Percentiles rank a stretch among this genome's conserved stretches.
phyloP scores from a whole-genome alignment of 2,888 invertebrate genomes.

The Scaptomyza tumidula region DNA sequence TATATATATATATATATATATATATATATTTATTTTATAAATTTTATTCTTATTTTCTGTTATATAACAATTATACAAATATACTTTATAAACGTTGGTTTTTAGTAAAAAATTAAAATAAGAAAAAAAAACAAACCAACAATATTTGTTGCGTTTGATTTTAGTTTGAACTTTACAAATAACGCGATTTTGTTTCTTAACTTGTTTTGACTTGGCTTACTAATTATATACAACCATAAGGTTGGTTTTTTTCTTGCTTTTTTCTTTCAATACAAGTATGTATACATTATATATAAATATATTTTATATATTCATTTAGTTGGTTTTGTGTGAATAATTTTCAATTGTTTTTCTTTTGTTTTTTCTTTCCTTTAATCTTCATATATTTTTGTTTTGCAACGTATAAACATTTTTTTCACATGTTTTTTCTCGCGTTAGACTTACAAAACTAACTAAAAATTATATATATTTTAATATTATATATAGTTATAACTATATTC shows the following conservation, averaged over 20 bases:
- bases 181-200: constrained; percentile 43
- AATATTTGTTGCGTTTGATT: constrained; percentile 2
- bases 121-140: constrained; percentile 53
- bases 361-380: constrained; percentile 1
- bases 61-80: constrained; percentile 64
- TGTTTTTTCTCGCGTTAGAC: constrained; percentile 29
- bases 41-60: constrained; percentile 34
- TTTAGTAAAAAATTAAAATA: constrained; percentile 45
- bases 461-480: constrained; percentile 38
- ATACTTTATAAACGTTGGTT: constrained; percentile 40
- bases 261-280: constrained; percentile 24
- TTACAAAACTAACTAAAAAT: constrained; percentile 59
- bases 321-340: constrained; percentile 41
- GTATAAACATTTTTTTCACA: constrained; percentile 21
- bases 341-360: constrained; percentile 11
- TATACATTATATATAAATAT: constrained; percentile 70
- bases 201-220: constrained; percentile 69
- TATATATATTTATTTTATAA: constrained; percentile 24
- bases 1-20: not conserved
- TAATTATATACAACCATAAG: constrained; percentile 68
- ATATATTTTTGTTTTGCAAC: constrained; percentile 8
- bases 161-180: constrained; percentile 54
- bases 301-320: constrained; percentile 60
- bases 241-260: constrained; percentile 7
- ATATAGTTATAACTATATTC: constrained; percentile 37